These are phyloP conservation scores for Crossaster papposus DNA, from an alignment of 53 echinoderm and acorn worm species.

Conservation along the genomic window DNA sequence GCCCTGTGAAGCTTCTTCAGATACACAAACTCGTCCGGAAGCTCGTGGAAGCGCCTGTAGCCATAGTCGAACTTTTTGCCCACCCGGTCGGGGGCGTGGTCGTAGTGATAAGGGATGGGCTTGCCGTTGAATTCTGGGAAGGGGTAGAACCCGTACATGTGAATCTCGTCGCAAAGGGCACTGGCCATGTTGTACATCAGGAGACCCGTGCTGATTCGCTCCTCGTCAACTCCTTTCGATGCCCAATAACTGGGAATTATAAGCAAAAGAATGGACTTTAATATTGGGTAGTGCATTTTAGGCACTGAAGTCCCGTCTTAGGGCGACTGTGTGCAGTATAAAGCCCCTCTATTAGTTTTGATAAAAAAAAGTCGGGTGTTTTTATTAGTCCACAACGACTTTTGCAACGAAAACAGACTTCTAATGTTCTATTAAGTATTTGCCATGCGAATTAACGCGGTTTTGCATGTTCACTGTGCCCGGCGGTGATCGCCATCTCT, in stretches of 20 bases:
- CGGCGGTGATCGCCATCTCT: too few species aligned
- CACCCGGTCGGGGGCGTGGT: constrained; percentile 68
- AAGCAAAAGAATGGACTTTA: too few species aligned
- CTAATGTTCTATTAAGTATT: too few species aligned
- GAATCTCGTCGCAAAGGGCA: constrained; percentile 86
- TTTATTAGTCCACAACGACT: too few species aligned
- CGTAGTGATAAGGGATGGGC: constrained; percentile 94
- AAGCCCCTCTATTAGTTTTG: too few species aligned
- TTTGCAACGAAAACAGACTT: too few species aligned
- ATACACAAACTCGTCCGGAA: constrained; percentile 93
- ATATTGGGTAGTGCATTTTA: neutral
- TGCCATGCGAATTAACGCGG: too few species aligned
- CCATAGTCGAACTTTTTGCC: constrained; percentile 76
- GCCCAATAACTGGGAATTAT: constrained; percentile 89
- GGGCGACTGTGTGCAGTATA: too few species aligned
- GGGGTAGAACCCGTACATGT: constrained; percentile 95
- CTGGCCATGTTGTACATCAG: constrained; percentile 96
- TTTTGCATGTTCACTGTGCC: too few species aligned
- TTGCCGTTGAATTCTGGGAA: constrained; percentile 78
- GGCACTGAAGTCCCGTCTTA: neutral
- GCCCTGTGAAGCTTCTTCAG: constrained; percentile 87
- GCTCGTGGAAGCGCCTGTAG: constrained; percentile 74
- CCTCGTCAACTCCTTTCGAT: constrained; percentile 87
- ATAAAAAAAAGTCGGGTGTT: too few species aligned
- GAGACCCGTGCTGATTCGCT: constrained; percentile 93